Evolutionary conservation across 2,797 vertebrate genomes (phyloP).

Genomic region (Dromococcyx pavoninus): DNA sequence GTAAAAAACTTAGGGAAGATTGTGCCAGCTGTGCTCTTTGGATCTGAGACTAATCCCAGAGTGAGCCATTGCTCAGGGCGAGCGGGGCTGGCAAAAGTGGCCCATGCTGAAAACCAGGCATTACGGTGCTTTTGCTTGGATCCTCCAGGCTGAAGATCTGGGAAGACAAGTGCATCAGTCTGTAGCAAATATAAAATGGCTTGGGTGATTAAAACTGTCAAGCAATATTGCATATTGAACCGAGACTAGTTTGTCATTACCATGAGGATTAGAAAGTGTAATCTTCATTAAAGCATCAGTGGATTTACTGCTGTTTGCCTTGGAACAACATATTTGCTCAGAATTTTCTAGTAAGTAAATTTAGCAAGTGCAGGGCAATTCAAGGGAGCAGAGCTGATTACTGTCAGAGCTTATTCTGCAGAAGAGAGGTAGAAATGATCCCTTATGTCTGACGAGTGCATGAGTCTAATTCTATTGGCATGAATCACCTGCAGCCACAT

Average conservation of each 20-base stretch:
- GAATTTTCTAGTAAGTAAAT: conserved; percentile 33
- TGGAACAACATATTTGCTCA: not conserved
- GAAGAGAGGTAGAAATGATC: not conserved
- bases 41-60: not conserved
- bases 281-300: conserved; percentile 27
- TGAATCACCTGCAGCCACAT: not conserved
- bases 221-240: not conserved
- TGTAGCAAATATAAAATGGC: not conserved
- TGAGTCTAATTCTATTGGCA: not conserved
- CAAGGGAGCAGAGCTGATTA: not conserved
- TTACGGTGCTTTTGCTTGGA: not conserved
- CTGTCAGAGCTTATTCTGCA: not conserved
- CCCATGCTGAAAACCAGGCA: not conserved
- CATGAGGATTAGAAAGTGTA: not conserved
- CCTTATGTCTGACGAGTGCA: not conserved
- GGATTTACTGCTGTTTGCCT: conserved; percentile 32
- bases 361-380: conserved; percentile 2
- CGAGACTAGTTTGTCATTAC: conserved; percentile 14
- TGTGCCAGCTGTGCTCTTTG: not conserved
- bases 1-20: not conserved
- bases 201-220: not conserved
- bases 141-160: not conserved
- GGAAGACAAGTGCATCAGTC: not conserved
- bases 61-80: not conserved
- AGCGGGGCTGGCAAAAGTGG: not conserved